These are phyloP conservation scores for Andrena fulva DNA, from an alignment of 2,888 invertebrate species.

Conservation along the genomic window DNA sequence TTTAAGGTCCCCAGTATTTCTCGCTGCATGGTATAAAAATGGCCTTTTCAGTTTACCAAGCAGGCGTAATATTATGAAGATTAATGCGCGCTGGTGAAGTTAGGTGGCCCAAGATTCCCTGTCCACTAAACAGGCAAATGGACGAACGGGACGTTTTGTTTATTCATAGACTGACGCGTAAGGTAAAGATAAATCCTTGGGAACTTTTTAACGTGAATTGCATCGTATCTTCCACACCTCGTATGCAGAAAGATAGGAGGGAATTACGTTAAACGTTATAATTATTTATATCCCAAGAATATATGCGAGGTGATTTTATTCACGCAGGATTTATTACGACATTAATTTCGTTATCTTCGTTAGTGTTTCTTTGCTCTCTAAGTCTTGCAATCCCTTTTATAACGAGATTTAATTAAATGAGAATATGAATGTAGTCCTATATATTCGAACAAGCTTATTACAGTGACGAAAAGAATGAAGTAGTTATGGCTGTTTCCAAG, in stretches of 20 bases:
- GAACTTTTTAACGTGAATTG: not conserved
- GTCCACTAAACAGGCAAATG: constrained; percentile 41
- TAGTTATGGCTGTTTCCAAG: no score
- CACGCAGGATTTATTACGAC: not conserved
- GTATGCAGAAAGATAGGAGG: not conserved
- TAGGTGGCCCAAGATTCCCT: constrained; percentile 51
- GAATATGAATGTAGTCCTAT: no score
- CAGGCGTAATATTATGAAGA: constrained; percentile 71
- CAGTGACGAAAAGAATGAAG: no score
- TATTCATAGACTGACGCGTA: constrained; percentile 4
- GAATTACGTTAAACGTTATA: not conserved
- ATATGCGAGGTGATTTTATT: not conserved
- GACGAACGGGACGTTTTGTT: constrained; percentile 41
- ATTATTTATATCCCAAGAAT: not conserved
- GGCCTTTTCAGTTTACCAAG: constrained; percentile 51
- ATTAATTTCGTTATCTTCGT: not conserved
- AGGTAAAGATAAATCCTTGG: not conserved
- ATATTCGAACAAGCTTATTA: no score
- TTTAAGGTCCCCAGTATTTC: constrained; percentile 22
- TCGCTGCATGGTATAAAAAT: constrained; percentile 24
- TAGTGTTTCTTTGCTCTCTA: not conserved
- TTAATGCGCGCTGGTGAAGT: constrained; percentile 66
- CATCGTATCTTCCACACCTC: not conserved
- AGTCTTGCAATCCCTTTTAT: not conserved
- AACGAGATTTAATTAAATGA: not conserved